A percentile compares a stretch with the other conserved stretches of the same genome.
Evolutionary conservation across 2,113 vertebrate species (phyloP).

Genomic region (Coracopsis vasa): DNA sequence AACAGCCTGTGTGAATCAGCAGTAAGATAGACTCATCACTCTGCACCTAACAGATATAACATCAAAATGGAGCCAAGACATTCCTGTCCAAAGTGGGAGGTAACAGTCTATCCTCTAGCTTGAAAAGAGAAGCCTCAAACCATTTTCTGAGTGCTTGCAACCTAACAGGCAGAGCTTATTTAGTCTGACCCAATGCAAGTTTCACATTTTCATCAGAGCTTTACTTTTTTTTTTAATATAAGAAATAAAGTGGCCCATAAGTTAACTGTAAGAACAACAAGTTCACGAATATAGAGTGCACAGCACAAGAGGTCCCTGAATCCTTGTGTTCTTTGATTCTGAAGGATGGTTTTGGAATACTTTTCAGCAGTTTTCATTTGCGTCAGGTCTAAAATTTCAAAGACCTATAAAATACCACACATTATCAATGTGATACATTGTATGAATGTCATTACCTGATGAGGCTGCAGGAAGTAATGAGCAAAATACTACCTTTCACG

Average conservation of each 20-base stretch:
- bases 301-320: background rate
- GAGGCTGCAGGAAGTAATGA: background rate
- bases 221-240: background rate
- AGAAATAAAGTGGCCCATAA: background rate
- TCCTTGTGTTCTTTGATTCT: background rate
- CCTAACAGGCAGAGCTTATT: background rate
- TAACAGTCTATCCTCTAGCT: background rate
- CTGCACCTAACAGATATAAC: constrained; percentile 72
- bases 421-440: background rate
- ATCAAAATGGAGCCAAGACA: constrained; percentile 67
- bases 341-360: background rate
- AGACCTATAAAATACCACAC: background rate
- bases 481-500: background rate
- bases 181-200: background rate
- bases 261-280: background rate
- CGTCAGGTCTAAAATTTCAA: background rate
- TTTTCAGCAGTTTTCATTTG: background rate
- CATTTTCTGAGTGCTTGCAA: background rate
- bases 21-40: constrained; percentile 73
- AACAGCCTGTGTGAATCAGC: constrained; percentile 69
- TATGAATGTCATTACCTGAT: background rate
- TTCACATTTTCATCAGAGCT: background rate
- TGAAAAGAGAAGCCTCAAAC: constrained; percentile 17
- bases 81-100: constrained; percentile 71
- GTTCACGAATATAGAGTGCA: background rate